Base-by-base conservation (phyloP, 2,888 invertebrate species). In the Andrena haemorrhoa region DNA sequence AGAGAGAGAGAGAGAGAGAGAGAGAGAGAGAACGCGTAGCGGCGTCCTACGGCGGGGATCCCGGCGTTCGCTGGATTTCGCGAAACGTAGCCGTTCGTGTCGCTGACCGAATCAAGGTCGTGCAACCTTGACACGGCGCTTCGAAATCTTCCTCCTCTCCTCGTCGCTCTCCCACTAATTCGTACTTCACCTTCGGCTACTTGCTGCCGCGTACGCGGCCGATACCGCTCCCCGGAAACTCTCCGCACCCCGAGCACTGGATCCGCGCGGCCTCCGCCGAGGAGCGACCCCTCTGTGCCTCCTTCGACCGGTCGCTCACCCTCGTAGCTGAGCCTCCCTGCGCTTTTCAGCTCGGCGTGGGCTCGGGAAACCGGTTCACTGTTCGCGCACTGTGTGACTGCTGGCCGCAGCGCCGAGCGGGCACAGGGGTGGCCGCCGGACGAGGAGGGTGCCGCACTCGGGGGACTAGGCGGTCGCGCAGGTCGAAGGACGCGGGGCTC, bases 81-180 rank as follows among this genome's bases (percentile, higher is more conserved):
- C 74, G 41, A 75, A 82, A 77, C 79, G 77, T 63, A 41, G 29
- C 26, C 53, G 71, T 61, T 33, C 41, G 81, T 79, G 87, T 84
- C 84, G 69, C 29, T 77, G 86, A 82, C 82, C 82, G 86, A 47
- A 83, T 75, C 88, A 88, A 88, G 88, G 88, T 88, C 83, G 80
- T 76, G 82, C 86, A 88, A 88, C 88, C 88, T 88, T 88, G 88
- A 88, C 86, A 88, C 63, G 65, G 20, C 83, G 78, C 73, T 82
- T 68, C 79, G 76, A 87, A 86, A 86, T 79, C 79, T 87, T 82
- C 75, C 82, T 74, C 70, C 83, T 73, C 83, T 78, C 77, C 64
- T 69, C 74, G 63, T 68, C 76, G 69, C 61, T 77, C 77, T 12
- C 72, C 71, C 77, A 56, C 75, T 56, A 26, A 69, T 41, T 51